Evolutionary conservation across 1,140 invertebrate species (phyloP), one percentile per base, ranked within the genome.

Genomic region (Gonatopus flavifemur): DNA sequence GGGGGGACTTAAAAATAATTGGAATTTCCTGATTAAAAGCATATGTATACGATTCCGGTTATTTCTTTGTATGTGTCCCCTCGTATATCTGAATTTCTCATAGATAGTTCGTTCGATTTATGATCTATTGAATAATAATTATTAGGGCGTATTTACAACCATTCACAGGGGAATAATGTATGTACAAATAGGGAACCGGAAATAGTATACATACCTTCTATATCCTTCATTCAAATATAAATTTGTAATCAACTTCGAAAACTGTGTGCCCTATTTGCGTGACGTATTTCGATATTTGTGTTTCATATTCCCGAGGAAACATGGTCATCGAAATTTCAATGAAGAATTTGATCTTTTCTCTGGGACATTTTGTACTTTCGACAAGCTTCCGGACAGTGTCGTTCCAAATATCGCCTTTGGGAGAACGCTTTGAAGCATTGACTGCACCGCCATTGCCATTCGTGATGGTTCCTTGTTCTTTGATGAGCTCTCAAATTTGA

Each of bases 371-470:
- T 66, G 32, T 81, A 87, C 64, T 87, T 87, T 16, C 78, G 75
- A 60, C 88, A 91, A 3, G 88, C 88, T 51, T 87, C 84, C 2
- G 83, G 70, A 31, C 83, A 80, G 58, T 91, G 88, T 6, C 88
- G 80, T 60, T 88, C 86, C 10, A 90, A 70, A 60, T 89, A 90
- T 9, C 85, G 79, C 42, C 83, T 79, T 70, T 89, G 86, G 16
- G 86, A 88, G 68, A 90, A 91, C 10, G 87, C 84, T 59, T 89
- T 87, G 31, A 81, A 82, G 56, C 86, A 88, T 39, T 81, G 79
- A 1, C 76, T 62, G 58, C 86, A 88, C 9, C 81, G 78, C 82
- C 84, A 85, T 49, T 83, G 69, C 86, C 86, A 88, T 21, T 81
- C 66, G 69, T 88, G 86, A 66, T 88, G 86, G 20, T 82, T 82